A percentile compares a stretch with the other conserved stretches of the same genome.
phyloP scores from a whole-genome alignment of 2,113 vertebrate genomes.

The Paracyprichromis sp. region DNA sequence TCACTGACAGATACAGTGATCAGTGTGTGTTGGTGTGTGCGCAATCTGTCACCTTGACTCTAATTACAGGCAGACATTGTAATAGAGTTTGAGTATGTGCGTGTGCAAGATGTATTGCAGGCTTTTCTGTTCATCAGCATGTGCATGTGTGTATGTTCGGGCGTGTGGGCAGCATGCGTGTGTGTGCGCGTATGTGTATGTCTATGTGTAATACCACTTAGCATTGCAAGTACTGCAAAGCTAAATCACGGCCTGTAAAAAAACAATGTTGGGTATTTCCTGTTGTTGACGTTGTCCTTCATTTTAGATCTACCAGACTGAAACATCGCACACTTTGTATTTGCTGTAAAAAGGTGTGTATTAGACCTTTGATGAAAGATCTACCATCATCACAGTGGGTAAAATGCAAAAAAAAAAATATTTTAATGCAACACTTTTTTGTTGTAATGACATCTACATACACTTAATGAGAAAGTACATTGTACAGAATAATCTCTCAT shows the following conservation, averaged over 20 bases:
- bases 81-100: neutral
- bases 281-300: neutral
- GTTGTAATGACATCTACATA: neutral
- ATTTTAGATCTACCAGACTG: neutral
- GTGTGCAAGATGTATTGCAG: neutral
- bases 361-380: neutral
- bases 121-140: neutral
- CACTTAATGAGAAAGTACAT: neutral
- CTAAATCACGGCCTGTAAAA: neutral
- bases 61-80: neutral
- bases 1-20: neutral
- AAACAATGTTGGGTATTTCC: neutral
- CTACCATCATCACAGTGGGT: neutral
- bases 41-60: neutral
- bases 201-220: neutral
- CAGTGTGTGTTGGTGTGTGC: neutral
- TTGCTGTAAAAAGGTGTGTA: no score
- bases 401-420: neutral
- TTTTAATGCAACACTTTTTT: neutral
- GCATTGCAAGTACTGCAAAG: neutral
- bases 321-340: neutral
- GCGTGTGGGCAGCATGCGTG: neutral
- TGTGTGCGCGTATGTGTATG: neutral
- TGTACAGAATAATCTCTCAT: neutral
- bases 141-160: neutral